phyloP scores from a whole-genome alignment of 2,888 invertebrate species.

The Amblyjoppa fuscipennis region DNA sequence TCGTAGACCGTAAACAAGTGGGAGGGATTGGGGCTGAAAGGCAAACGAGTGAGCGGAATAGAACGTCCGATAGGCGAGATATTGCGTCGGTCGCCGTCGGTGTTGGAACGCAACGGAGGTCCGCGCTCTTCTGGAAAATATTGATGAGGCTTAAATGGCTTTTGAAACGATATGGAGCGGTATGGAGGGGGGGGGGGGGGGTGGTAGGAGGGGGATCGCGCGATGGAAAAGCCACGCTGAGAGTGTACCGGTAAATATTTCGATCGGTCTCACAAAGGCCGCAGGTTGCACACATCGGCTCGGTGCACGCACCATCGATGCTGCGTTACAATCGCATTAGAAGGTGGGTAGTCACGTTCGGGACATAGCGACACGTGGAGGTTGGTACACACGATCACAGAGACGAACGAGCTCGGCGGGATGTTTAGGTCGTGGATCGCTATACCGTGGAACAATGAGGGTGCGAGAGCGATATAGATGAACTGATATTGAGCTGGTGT shows the following conservation, averaged over 20 bases:
- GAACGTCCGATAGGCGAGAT: slow-evolving; percentile 4
- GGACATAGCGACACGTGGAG: slow-evolving; percentile 21
- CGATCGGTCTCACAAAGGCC: slow-evolving; percentile 60
- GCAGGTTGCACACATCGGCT: slow-evolving; percentile 15
- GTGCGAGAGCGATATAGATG: slow-evolving; percentile 29
- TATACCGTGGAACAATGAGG: slow-evolving; percentile 61
- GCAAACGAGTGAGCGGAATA: slow-evolving; percentile 47
- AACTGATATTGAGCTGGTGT: slow-evolving; percentile 5
- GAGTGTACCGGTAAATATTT: slow-evolving; percentile 62
- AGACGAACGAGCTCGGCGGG: slow-evolving; percentile 38
- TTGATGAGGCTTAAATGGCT: slow-evolving; percentile 64
- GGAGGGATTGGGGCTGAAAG: slow-evolving; percentile 45
- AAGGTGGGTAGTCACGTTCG: slow-evolving; percentile 31
- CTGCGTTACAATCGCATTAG: slow-evolving; percentile 64
- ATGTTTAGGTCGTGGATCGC: slow-evolving; percentile 52
- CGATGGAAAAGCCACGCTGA: slow-evolving; percentile 45
- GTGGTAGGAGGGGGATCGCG: not conserved
- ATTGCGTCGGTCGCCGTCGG: slow-evolving; percentile 17
- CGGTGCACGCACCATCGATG: slow-evolving; percentile 37
- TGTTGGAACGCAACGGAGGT: slow-evolving; percentile 40
- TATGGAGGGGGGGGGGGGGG: not conserved
- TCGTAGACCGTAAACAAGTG: slow-evolving; percentile 48
- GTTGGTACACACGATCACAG: slow-evolving; percentile 27
- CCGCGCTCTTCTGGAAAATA: slow-evolving; percentile 61
- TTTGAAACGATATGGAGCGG: slow-evolving; percentile 30